Conservation (phyloP, 2,888 invertebrate species). For the Cheiracanthium punctorium region DNA sequence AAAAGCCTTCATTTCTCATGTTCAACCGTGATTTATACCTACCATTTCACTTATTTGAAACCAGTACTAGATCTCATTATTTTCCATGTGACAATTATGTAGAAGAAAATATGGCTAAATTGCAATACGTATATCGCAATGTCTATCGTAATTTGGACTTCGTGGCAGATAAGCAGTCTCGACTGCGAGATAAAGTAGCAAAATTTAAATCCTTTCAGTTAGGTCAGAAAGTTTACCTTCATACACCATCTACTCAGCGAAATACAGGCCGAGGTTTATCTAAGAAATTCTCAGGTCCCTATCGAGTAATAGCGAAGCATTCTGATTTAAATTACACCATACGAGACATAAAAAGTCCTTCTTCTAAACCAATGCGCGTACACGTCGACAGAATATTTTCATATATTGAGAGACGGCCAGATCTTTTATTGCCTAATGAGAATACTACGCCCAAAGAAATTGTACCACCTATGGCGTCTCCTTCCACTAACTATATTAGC, state of each 20-base stretch:
- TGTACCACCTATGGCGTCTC: too few species aligned
- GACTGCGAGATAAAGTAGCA: neutral
- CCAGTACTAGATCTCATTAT: neutral
- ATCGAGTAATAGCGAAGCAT: slow-evolving; percentile 12
- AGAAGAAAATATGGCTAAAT: slow-evolving; percentile 14
- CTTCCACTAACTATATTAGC: too few species aligned
- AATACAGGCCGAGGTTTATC: slow-evolving; percentile 11
- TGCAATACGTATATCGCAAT: slow-evolving; percentile 12
- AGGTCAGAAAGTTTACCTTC: slow-evolving; percentile 25
- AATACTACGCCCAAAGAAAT: too few species aligned
- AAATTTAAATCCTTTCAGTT: neutral
- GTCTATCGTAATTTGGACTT: slow-evolving; percentile 12
- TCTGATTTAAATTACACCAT: slow-evolving; percentile 17
- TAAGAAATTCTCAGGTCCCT: neutral
- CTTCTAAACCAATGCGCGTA: neutral
- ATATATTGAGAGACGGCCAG: neutral
- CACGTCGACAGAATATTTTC: neutral
- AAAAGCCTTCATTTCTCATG: too few species aligned
- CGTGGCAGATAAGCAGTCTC: neutral
- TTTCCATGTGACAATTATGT: slow-evolving; percentile 13
- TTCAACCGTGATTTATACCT: slow-evolving; percentile 11
- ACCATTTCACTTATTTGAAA: neutral
- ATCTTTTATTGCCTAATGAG: too few species aligned
- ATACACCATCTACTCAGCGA: too few species aligned
- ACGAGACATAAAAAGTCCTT: neutral